Evolutionary conservation across 1,140 invertebrate species (phyloP).

Genomic region (Anoplolepis gracilipes): DNA sequence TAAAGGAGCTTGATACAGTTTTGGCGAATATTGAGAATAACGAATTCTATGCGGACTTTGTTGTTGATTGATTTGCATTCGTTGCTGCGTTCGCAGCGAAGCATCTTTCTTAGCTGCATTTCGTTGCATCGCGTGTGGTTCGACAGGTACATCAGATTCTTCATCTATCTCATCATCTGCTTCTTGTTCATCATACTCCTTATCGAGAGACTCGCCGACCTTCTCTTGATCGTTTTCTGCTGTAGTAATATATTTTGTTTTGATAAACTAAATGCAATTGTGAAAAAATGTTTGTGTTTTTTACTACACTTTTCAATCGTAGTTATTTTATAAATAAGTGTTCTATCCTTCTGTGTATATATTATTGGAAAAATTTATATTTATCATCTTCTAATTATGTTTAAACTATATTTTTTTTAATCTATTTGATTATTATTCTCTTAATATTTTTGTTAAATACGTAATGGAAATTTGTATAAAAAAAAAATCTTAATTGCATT

Average conservation of each 20-base stretch:
- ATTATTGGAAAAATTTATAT: background rate
- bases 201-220: conserved; percentile 54
- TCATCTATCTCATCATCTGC: conserved; percentile 75
- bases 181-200: conserved; percentile 74
- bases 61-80: conserved; percentile 54
- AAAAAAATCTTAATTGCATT: background rate
- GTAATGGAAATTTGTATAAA: background rate
- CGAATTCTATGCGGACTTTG: conserved; percentile 39
- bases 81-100: conserved; percentile 28
- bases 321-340: conserved; percentile 7
- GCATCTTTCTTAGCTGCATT: conserved; percentile 49
- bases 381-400: background rate
- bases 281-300: background rate
- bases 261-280: background rate
- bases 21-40: conserved; percentile 34
- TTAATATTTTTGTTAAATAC: background rate
- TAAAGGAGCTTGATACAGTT: conserved; percentile 9
- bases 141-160: conserved; percentile 63
- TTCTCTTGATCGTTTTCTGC: conserved; percentile 68
- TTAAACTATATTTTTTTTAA: background rate
- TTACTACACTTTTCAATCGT: background rate
- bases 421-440: background rate
- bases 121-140: conserved; percentile 13
- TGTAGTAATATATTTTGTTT: conserved; percentile 31
- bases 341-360: background rate